Base-by-base conservation (phyloP, 1,140 invertebrate genomes). In the Hesperophylax magnus region DNA sequence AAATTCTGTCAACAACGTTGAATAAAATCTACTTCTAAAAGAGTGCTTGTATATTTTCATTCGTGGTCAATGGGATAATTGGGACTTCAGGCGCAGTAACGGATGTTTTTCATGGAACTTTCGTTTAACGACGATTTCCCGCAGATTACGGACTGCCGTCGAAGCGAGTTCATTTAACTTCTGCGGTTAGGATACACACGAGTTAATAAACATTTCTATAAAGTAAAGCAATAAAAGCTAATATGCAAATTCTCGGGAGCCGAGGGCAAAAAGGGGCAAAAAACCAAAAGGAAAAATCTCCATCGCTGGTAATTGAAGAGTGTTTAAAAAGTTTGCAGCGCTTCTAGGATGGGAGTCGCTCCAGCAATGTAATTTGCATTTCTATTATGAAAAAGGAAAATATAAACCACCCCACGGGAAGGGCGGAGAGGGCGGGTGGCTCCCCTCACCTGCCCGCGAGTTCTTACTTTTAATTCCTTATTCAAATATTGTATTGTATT, bases 261-360 rank as follows among this genome's bases (percentile, higher is more conserved):
- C 15, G 72, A 27, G 75, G n/a, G 53, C 24, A 79, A 82, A 79
- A 83, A 79, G 60, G 31, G 60, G 74, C 72, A 56, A 77, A 76
- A 80, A 80, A 80, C 72, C 74, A 65, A 77, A 81, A 80, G 76
- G 79, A 81, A 81, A 83, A 84, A 84, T 84, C 82, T 78, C 82
- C 80, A 78, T 80, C 80, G 80, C 71, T 75, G 80, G 82, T 84
- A 84, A 84, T 84, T 84, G 82, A 84, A 84, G 82, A 84, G 80
- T 84, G 80, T 84, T 84, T 81, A 84, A 84, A 84, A 84, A 84
- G 80, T 81, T 84, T 84, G 82, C 82, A 69, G 76, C 67, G 79
- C 78, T 76, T 77, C 77, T 52, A 79, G 77, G 71, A 79, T 77
- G 56, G 75, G 80, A 79, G 82, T 81, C 78, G 72, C 82, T 80